phyloP scores from a whole-genome alignment of 2,797 vertebrate species.

The Dallia pectoralis region DNA sequence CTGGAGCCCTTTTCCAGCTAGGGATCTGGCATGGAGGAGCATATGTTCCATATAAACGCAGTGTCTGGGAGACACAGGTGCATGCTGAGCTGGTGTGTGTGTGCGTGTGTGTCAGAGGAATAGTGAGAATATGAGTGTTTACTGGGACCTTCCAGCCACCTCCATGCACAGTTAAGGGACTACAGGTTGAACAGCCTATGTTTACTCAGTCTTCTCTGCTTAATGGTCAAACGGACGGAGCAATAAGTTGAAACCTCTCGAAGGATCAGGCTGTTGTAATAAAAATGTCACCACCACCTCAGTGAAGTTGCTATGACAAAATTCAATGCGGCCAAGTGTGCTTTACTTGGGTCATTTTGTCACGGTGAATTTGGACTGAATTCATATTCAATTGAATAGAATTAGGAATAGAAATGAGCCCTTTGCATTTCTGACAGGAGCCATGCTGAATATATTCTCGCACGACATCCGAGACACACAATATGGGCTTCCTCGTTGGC shows the following conservation, averaged over 20 bases:
- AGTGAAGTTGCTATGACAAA: neutral
- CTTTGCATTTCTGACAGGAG: neutral
- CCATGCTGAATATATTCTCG: slow-evolving; percentile 1
- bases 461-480: slow-evolving; percentile 10
- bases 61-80: slow-evolving; percentile 64
- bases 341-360: neutral
- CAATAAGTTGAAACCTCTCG: neutral
- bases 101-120: neutral
- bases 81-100: slow-evolving; percentile 37
- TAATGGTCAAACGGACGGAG: neutral
- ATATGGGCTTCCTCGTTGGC: slow-evolving; percentile 8
- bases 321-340: neutral
- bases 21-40: slow-evolving; percentile 58
- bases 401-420: neutral
- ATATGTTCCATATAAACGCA: slow-evolving; percentile 68
- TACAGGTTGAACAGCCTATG: slow-evolving; percentile 33
- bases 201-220: slow-evolving; percentile 31
- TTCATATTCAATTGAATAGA: neutral
- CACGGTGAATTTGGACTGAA: neutral
- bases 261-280: neutral
- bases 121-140: slow-evolving; percentile 49
- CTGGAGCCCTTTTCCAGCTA: slow-evolving; percentile 50
- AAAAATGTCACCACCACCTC: neutral
- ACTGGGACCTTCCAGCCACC: slow-evolving; percentile 51
- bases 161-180: slow-evolving; percentile 51